Conservation (phyloP, 2,888 invertebrate species). For the Lypha dubia region DNA sequence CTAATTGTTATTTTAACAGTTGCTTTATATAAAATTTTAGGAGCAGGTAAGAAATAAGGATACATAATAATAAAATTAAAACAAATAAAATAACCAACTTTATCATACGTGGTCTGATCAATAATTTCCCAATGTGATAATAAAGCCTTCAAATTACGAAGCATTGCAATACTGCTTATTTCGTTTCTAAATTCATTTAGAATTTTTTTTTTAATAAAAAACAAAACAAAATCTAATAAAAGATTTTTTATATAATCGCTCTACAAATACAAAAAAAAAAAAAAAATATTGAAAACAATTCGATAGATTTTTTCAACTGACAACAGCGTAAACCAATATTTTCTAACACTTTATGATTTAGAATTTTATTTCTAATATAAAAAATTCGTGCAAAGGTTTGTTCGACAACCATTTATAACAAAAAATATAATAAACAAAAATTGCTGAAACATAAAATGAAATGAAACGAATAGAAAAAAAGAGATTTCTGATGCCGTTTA, state of each 20-base stretch:
- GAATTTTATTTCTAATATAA: slow-evolving; percentile 12
- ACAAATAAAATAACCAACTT: no score
- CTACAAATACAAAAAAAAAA: neutral
- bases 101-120: no score
- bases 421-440: neutral
- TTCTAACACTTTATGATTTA: slow-evolving; percentile 28
- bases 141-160: no score
- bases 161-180: no score
- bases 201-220: neutral
- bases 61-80: no score
- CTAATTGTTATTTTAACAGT: no score
- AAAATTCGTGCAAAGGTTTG: slow-evolving; percentile 26
- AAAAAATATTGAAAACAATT: neutral
- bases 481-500: neutral
- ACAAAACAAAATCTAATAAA: neutral
- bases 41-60: no score
- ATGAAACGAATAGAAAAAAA: neutral
- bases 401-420: neutral
- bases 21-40: no score
- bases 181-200: neutral
- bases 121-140: no score
- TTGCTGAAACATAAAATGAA: slow-evolving; percentile 13
- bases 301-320: neutral
- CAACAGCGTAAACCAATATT: neutral
- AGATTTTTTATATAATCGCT: neutral